These are phyloP conservation scores for Dendroctonus valens DNA, from an alignment of 1,140 invertebrate species.

Conservation along the genomic window DNA sequence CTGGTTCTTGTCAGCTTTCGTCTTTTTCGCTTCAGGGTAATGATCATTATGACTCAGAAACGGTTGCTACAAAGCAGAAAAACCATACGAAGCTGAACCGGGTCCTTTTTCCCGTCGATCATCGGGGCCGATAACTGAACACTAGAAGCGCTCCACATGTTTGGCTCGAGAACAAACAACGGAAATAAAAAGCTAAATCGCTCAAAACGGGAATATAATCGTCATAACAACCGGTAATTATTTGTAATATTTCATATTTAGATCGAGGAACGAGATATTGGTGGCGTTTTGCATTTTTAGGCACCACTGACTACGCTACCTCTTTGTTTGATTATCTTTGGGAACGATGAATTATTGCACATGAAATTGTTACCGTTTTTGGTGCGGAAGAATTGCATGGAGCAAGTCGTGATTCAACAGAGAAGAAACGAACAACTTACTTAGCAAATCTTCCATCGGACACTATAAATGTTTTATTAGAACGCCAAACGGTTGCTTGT, in stretches of 20 bases:
- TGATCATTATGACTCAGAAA: too few relatives aligned
- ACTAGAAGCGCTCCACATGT: slow-evolving; percentile 25
- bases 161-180: slow-evolving; percentile 29
- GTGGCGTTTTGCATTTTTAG: slow-evolving; percentile 28
- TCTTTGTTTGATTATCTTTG: slow-evolving; percentile 29
- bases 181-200: slow-evolving; percentile 27
- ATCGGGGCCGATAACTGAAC: background rate
- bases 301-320: slow-evolving; percentile 23
- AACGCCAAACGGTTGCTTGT: too few relatives aligned
- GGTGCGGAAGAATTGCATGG: too few relatives aligned
- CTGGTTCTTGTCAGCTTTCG: background rate
- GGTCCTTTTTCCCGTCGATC: too few relatives aligned
- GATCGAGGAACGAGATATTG: slow-evolving; percentile 12
- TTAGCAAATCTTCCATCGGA: too few relatives aligned
- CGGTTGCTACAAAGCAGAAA: too few relatives aligned
- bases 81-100: too few relatives aligned
- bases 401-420: too few relatives aligned
- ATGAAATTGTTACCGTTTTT: slow-evolving; percentile 23
- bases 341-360: slow-evolving; percentile 14
- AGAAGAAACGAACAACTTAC: too few relatives aligned
- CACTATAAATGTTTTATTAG: too few relatives aligned
- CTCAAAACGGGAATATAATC: slow-evolving; percentile 19
- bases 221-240: slow-evolving; percentile 30
- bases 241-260: slow-evolving; percentile 33
- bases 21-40: background rate